phyloP scores from a whole-genome alignment of 2,888 invertebrate species.

The Ecdyonurus torrentis region DNA sequence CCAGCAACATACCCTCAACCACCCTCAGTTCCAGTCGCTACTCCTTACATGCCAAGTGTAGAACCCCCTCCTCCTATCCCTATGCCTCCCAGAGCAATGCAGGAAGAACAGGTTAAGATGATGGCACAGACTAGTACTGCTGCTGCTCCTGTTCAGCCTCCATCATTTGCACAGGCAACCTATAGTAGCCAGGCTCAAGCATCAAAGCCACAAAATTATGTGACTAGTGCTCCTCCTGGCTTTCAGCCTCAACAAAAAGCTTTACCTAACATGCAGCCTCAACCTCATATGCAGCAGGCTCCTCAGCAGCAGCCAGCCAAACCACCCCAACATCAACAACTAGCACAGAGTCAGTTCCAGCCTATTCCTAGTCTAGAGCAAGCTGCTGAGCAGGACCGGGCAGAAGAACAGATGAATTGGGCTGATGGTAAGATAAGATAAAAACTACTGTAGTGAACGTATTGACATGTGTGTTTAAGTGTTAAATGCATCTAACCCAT shows the following conservation, averaged over 20 bases:
- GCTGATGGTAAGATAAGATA: neutral
- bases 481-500: neutral
- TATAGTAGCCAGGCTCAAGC: neutral
- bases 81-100: constrained; percentile 26
- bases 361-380: neutral
- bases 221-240: neutral
- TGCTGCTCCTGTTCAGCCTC: neutral
- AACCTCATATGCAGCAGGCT: neutral
- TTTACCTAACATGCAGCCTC: neutral
- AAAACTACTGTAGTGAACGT: neutral
- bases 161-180: constrained; percentile 1
- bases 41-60: constrained; percentile 23
- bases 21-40: constrained; percentile 16
- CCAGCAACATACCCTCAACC: constrained; percentile 3
- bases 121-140: neutral
- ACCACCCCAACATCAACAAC: neutral
- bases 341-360: neutral
- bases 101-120: constrained; percentile 21
- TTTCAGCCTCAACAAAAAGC: neutral
- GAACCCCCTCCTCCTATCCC: constrained; percentile 37
- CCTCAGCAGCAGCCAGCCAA: neutral
- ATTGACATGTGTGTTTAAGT: neutral
- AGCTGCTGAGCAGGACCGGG: neutral
- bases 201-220: neutral
- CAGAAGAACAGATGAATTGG: neutral